phyloP scores from a whole-genome alignment of 2,797 vertebrate genomes.

The Manis crassicaudata region DNA sequence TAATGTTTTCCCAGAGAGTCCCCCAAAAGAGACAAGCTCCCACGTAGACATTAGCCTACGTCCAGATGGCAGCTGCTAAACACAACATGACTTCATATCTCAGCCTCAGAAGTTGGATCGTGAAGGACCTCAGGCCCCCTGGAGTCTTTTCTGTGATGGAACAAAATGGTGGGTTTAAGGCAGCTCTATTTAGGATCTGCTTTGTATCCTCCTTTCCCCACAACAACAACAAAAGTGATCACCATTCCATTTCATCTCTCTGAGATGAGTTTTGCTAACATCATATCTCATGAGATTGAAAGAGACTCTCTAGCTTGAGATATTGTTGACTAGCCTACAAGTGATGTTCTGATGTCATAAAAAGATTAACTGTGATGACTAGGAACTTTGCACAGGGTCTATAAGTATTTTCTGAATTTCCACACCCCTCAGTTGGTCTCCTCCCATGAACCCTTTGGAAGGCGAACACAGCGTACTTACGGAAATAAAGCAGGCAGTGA shows the following conservation, averaged over 20 bases:
- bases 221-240: neutral
- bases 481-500: neutral
- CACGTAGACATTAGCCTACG: neutral
- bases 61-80: neutral
- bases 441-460: neutral
- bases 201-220: neutral
- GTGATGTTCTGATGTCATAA: neutral
- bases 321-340: neutral
- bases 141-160: neutral
- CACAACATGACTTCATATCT: neutral
- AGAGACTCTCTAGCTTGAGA: neutral
- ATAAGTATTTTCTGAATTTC: no score
- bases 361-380: no score
- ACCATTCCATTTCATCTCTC: neutral
- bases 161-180: neutral
- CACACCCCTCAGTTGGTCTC: fast-evolving
- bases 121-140: no score
- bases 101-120: neutral
- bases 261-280: neutral
- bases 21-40: neutral
- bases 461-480: neutral
- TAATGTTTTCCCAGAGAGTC: neutral
- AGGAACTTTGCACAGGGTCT: no score
- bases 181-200: neutral
- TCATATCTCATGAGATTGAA: neutral